Base-by-base conservation (phyloP, 2,888 invertebrate species). In the Tipula helvola region DNA sequence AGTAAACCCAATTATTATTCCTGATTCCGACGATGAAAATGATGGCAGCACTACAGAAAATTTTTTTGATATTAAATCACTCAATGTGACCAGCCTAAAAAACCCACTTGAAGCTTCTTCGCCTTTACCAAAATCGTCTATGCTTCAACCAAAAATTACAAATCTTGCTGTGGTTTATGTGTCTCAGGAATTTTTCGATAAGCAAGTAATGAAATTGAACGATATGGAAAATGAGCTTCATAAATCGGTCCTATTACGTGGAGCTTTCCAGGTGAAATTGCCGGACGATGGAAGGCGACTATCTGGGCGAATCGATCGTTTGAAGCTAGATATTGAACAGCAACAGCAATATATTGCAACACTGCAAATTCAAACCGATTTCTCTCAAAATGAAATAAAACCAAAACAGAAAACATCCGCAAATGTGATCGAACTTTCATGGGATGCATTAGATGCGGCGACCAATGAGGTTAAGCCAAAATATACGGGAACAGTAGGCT, bases 231-330 rank as follows among this genome's bases (percentile, higher is more conserved):
- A 90, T 5, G 93, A 94, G 41, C 88, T 93, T 1, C 90, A 90
- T 3, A 93, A 91, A 88, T 89, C 90, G 0, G 88, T 89, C 86
- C 90, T 89, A 44, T 88, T 91, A 5, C 87, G 88, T 3, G 89
- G 89, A 7, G 90, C 89, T 87, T 88, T 91, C 3, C 89, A 89
- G 0, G 87, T 88, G 36, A 90, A 89, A 87, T 90, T 96, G 5
- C 95, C 95, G 0, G 96, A 96, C 89, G 42, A 57, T 7, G 86
- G 57, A 36, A 44, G 90, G 28, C 93, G 93, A 89, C 90, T 96
- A 86, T 90, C 91, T 0, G 90, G 92, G 85, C 92, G 93, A 36
- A 92, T 93, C 36, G 90, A 91, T 0, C 89, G 89, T 0, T 89
- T 94, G 36, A 92, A 93, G 89, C 88, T 88, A 0, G 91, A 92